Conservation (phyloP, 2,113 vertebrate genomes). For the Heterotilapia buettikoferi region DNA sequence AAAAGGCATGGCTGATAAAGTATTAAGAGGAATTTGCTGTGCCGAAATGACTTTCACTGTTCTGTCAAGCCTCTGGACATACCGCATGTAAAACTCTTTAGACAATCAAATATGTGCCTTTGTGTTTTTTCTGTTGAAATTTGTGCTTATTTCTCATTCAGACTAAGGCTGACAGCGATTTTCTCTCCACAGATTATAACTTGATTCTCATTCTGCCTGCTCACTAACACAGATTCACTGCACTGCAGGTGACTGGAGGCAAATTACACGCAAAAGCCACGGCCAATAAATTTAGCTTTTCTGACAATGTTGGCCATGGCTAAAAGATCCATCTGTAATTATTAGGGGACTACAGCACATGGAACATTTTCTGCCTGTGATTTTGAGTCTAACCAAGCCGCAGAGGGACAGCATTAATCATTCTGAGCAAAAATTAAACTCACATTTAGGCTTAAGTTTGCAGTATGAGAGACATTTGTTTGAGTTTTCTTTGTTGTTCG, state of each 20-base stretch:
- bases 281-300: not conserved
- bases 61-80: not conserved
- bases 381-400: not conserved
- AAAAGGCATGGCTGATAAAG: not conserved
- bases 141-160: not conserved
- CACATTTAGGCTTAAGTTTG: not conserved
- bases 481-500: not conserved
- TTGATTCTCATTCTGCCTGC: not conserved
- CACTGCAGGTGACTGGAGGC: conserved; percentile 4
- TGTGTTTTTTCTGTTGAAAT: not conserved
- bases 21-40: not conserved
- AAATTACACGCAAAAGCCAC: not conserved
- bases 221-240: not conserved
- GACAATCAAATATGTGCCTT: not conserved
- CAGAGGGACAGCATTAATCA: not conserved
- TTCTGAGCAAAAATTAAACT: not conserved
- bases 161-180: not conserved
- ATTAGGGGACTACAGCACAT: not conserved
- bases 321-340: conserved; percentile 3
- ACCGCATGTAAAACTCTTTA: not conserved
- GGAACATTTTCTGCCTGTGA: not conserved
- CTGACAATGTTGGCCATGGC: not conserved
- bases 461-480: not conserved
- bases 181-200: not conserved
- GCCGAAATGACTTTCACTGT: not conserved